These are phyloP conservation scores for Drosophila seguyi DNA, from an alignment of 1,140 invertebrate genomes.

Conservation along the genomic window DNA sequence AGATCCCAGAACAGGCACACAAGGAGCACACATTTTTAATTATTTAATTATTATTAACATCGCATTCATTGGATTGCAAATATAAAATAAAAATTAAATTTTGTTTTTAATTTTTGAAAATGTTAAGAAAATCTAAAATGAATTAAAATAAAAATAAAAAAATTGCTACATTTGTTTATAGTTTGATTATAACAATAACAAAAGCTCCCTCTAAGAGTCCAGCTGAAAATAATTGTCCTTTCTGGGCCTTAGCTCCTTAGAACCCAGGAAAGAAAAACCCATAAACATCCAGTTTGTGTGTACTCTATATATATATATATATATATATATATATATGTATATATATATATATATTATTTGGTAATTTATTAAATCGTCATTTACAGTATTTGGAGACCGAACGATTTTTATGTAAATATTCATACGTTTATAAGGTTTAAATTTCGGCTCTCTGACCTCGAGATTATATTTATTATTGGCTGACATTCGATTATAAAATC, in stretches of 20 bases:
- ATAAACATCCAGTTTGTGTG: constrained; percentile 1
- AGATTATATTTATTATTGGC: constrained; percentile 52
- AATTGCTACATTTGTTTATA: no score
- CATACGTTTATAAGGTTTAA: constrained; percentile 44
- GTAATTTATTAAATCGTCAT: constrained; percentile 53
- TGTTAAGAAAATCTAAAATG: no score
- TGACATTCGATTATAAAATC: constrained; percentile 52
- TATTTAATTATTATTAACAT: no score
- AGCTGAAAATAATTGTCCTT: background rate
- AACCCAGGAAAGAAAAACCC: background rate
- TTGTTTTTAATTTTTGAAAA: no score
- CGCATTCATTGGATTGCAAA: no score
- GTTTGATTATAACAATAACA: background rate
- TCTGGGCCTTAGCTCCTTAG: background rate
- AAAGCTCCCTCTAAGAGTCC: background rate
- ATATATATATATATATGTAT: background rate
- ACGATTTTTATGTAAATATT: constrained; percentile 49
- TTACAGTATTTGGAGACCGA: constrained; percentile 54
- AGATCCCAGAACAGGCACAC: no score
- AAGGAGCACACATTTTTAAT: no score
- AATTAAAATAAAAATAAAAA: no score
- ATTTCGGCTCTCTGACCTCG: constrained; percentile 36
- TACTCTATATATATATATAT: constrained; percentile 36
- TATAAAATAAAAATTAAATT: no score
- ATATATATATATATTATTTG: constrained; percentile 30